phyloP scores from a whole-genome alignment of 2,888 invertebrate species.

The Cepaea hortensis region DNA sequence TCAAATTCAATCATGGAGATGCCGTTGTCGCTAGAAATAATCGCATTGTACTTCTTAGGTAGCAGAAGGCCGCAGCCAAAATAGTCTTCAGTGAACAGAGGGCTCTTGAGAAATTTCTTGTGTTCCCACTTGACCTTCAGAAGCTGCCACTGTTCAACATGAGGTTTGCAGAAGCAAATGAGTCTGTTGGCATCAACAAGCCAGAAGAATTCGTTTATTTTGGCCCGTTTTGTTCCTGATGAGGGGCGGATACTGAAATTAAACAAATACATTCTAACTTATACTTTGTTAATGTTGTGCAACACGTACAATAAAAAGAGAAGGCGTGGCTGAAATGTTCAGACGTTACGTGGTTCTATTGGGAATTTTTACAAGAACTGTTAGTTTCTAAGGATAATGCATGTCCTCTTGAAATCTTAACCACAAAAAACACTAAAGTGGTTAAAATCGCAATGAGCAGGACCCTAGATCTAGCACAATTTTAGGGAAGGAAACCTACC shows the following conservation, averaged over 20 bases:
- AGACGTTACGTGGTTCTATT: too few relatives aligned
- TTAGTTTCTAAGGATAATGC: too few relatives aligned
- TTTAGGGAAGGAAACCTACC: too few relatives aligned
- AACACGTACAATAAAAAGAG: too few relatives aligned
- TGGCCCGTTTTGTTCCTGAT: slow-evolving; percentile 38
- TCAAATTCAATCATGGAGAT: slow-evolving; percentile 47
- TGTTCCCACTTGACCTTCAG: slow-evolving; percentile 54
- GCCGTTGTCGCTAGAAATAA: slow-evolving; percentile 58
- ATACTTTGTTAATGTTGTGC: too few relatives aligned
- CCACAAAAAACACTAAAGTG: too few relatives aligned
- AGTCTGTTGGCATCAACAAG: slow-evolving; percentile 66
- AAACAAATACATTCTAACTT: background rate
- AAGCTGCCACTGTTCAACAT: slow-evolving; percentile 65
- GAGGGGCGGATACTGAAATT: slow-evolving; percentile 26
- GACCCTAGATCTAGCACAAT: too few relatives aligned
- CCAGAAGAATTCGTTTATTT: slow-evolving; percentile 66
- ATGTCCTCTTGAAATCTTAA: too few relatives aligned
- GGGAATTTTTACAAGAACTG: too few relatives aligned
- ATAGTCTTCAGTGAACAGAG: slow-evolving; percentile 66
- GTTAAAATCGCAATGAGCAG: too few relatives aligned
- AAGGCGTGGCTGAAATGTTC: too few relatives aligned
- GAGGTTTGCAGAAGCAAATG: slow-evolving; percentile 65
- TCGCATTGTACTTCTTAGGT: slow-evolving; percentile 54
- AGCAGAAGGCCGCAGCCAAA: slow-evolving; percentile 59
- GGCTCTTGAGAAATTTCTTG: slow-evolving; percentile 59